Base-by-base conservation (phyloP, 2,113 vertebrate species). In the Furnarius figulus region DNA sequence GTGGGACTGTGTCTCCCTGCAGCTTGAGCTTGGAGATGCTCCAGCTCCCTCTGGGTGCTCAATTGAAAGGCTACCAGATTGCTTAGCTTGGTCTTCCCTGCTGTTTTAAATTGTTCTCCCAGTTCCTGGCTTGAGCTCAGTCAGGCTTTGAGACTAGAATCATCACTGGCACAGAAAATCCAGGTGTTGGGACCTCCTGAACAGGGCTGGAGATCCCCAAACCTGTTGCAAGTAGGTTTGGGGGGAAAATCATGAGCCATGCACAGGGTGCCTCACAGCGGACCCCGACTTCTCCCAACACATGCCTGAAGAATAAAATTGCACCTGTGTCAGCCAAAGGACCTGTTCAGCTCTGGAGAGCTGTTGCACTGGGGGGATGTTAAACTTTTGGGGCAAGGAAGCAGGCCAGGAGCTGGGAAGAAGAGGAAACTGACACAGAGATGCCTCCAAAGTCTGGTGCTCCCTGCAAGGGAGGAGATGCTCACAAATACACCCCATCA, bases 91-190 rank as follows among this genome's bases (percentile, higher is more conserved):
- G 6, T 40, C 30, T 76, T 59, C 72, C 33, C 44, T 76, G 9
- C 35, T 33, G 37, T 68, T 90, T 83, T 85, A 55, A 74, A 75
- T 63, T 20, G n/a, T 59, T 67, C 28, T 91, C 35, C 12, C 33
- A 55, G 1, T 46, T 59, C 7, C 35, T 50, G 67, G 9, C 63
- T 89, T 0, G 0, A 76, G 49, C 0, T 0, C 13, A 18, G 28
- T 46, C 84, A 72, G 15, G 31, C 12, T 85, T 85, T 52, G n/a
- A 24, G 49, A 80, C 12, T 47, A 65, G 61, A 87, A 52, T 39
- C 37, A 31, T n/a, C 24, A 11, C 27, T 66, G 55, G 17, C 30
- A 27, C 27, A 61, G 44, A 42, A 46, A 44, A 67, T 11, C 6
- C 2, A 3, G n/a, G 19, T 53, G 8, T 28, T 79, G 47, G n/a